Evolutionary conservation across 2,888 invertebrate species (phyloP).

Genomic region (Abrostola tripartita): DNA sequence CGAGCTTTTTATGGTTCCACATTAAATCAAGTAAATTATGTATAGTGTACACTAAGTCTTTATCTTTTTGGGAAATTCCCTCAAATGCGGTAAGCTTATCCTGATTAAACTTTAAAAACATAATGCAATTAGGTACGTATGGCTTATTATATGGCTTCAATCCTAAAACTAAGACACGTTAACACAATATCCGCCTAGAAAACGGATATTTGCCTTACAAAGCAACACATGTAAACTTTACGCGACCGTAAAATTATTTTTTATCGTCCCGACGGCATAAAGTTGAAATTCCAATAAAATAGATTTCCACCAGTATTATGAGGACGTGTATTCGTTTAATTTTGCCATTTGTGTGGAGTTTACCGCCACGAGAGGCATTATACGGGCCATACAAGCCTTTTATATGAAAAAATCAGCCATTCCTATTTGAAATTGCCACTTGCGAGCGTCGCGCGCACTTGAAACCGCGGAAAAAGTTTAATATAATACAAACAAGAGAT

Average conservation of each 20-base stretch:
- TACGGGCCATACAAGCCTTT: constrained; percentile 62
- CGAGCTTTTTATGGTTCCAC: too few relatives aligned
- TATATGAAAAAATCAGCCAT: constrained; percentile 75
- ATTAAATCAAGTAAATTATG: too few relatives aligned
- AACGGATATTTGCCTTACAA: constrained; percentile 19
- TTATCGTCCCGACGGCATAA: constrained; percentile 53
- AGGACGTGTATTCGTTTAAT: constrained; percentile 65
- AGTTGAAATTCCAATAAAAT: constrained; percentile 62
- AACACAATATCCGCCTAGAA: too few relatives aligned
- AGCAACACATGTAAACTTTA: constrained; percentile 52
- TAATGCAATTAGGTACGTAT: too few relatives aligned
- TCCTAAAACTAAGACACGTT: too few relatives aligned
- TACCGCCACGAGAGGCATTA: constrained; percentile 66
- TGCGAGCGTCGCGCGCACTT: constrained; percentile 55
- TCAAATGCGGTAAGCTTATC: too few relatives aligned
- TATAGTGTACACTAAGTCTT: too few relatives aligned
- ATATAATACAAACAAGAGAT: constrained; percentile 63
- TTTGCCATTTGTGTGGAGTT: constrained; percentile 67
- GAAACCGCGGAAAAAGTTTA: constrained; percentile 63
- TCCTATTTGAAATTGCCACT: constrained; percentile 72
- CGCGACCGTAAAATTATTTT: constrained; percentile 57
- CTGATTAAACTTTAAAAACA: too few relatives aligned
- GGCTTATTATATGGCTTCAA: too few relatives aligned
- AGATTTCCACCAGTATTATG: constrained; percentile 54
- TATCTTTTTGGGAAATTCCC: too few relatives aligned